These are phyloP conservation scores for Acrocephalus arundinaceus DNA, from an alignment of 2,113 vertebrate species.

Conservation along the genomic window DNA sequence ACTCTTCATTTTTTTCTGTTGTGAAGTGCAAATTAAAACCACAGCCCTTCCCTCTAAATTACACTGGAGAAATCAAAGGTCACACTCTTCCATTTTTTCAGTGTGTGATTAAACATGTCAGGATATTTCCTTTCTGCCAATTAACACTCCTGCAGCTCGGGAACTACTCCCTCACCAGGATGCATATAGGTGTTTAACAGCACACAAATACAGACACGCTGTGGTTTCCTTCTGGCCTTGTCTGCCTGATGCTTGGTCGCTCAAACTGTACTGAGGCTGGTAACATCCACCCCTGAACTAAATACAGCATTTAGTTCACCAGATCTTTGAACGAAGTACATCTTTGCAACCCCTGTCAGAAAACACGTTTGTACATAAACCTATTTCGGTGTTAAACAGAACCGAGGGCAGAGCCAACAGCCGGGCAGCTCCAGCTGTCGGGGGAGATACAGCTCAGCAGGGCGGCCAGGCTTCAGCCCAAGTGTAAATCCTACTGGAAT, in stretches of 20 bases:
- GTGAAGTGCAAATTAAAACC: not conserved
- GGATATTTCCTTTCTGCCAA: not conserved
- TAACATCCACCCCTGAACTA: not conserved
- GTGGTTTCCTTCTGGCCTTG: not conserved
- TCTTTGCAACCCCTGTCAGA: not conserved
- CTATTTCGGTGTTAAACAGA: not conserved
- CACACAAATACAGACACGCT: accelerated
- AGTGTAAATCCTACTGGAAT: not conserved
- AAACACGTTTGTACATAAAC: not conserved
- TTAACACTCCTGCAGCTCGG: not conserved
- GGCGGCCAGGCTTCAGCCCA: not conserved
- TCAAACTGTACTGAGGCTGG: not conserved
- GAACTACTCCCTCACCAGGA: not conserved
- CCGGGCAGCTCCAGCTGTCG: not conserved
- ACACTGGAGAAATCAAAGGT: not conserved
- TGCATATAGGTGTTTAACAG: accelerated
- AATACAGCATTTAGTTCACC: not conserved
- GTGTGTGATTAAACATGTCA: not conserved
- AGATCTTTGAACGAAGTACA: accelerated
- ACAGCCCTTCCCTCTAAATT: not conserved
- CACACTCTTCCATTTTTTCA: not conserved
- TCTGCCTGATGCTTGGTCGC: not conserved
- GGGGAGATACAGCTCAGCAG: not conserved
- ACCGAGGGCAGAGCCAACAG: not conserved
- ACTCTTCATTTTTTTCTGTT: not conserved